Base-by-base conservation (phyloP, 2,113 vertebrate genomes). In the Vanacampus margaritifer region DNA sequence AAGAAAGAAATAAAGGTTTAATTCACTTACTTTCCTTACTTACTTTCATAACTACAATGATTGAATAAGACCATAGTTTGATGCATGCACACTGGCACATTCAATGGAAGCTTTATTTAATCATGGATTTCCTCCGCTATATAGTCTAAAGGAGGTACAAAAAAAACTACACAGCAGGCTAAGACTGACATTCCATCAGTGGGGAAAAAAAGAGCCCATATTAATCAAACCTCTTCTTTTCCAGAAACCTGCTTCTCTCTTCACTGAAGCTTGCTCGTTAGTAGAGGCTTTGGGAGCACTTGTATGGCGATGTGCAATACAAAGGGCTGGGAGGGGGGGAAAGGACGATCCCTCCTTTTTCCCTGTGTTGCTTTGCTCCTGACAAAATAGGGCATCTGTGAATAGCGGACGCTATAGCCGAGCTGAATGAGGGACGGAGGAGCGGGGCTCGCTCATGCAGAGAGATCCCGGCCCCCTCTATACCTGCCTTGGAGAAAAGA, bases 391-490 rank as follows among this genome's bases (percentile, higher is more conserved):
- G 71, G 71, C 61, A 72, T 45, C 5, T 63, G 68, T 90, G 88
- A 91, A 91, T 86, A 85, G 87, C 2, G 19, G 67, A 75, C 75
- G 81, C 71, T 71, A 82, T 80, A 68, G 84, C 65, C 50, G 79
- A 59, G 71, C 69, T 89, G 81, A 87, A 88, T 86, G 82, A 84
- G 35, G 58, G 68, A 64, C 48, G 72, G 79, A 84, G 81, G 79
- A 86, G 83, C 62, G 85, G 78, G 79, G 82, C 87, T 84, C 84
- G 68, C 81, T 89, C 87, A 91, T 89, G 88, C 86, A 85, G 86
- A 84, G 86, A 85, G 79, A 84, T 85, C 83, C 81, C 82, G 78
- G 68, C 73, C 66, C 79, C 78, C 24, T 87, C 81, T 81, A 88
- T 89, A 89, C 87, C 82, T 89, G 80, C 84, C 70, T 74, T 50